A percentile compares a stretch with the other conserved stretches of the same genome.
Evolutionary conservation across 2,113 vertebrate genomes (phyloP).

Genomic region (Erythrocercus mccallii): DNA sequence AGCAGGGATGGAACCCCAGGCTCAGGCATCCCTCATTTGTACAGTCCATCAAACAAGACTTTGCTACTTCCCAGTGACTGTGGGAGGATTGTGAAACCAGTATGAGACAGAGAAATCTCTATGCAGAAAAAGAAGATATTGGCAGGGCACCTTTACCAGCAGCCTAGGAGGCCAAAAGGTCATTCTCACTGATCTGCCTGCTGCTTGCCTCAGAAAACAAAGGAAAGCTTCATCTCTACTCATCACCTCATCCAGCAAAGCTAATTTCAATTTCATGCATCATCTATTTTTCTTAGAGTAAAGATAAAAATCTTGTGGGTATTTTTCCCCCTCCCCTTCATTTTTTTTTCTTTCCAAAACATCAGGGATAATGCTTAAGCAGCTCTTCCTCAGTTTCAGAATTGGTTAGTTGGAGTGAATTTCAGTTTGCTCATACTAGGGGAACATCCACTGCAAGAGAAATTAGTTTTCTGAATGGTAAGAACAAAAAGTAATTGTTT

Average conservation of each 20-base stretch:
- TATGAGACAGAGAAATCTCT: neutral
- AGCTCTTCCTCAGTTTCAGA: neutral
- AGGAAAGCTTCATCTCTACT: neutral
- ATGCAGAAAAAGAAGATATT: neutral
- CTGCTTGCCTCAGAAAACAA: neutral
- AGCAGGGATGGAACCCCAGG: neutral
- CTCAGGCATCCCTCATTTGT: neutral
- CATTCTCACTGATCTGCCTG: neutral
- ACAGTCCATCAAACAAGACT: neutral
- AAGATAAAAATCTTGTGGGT: neutral
- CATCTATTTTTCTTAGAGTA: neutral
- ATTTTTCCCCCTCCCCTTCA: accelerated
- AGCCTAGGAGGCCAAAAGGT: neutral
- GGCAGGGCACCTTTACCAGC: neutral
- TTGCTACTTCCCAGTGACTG: neutral
- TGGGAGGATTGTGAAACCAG: neutral
- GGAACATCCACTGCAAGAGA: neutral
- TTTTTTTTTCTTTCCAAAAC: neutral
- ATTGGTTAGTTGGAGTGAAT: neutral
- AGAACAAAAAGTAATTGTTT: neutral
- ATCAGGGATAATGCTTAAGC: neutral
- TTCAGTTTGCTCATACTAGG: neutral
- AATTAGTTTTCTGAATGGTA: neutral
- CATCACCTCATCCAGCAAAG: neutral
- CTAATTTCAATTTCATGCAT: slow-evolving; percentile 14